Percentiles rank a stretch among this genome's conserved stretches.
phyloP scores from a whole-genome alignment of 2,888 invertebrate species.

The Lasioglossum leucozonium region DNA sequence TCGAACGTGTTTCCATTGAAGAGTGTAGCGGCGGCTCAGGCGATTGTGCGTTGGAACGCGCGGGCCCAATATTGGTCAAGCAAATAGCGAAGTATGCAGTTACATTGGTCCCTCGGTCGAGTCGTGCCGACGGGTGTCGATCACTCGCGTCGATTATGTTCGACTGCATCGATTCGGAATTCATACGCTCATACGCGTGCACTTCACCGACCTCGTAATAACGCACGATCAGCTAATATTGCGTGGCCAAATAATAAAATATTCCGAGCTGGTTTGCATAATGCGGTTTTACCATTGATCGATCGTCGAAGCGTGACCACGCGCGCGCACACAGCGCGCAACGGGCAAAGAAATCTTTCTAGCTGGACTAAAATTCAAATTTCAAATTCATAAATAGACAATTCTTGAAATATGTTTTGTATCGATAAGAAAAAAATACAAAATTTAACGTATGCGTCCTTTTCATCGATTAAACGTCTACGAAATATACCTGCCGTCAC shows the following conservation, averaged over 20 bases:
- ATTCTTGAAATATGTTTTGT: neutral
- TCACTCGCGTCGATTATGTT: conserved; percentile 5
- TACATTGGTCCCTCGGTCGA: conserved; percentile 35
- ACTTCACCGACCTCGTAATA: conserved; percentile 18
- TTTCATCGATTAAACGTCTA: too few relatives aligned
- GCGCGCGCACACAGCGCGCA: neutral
- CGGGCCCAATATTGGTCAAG: conserved; percentile 34
- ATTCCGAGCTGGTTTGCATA: conserved; percentile 23
- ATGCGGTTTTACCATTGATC: conserved; percentile 22
- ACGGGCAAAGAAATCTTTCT: neutral
- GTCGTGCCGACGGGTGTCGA: neutral
- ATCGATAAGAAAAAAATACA: too few relatives aligned
- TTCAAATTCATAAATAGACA: neutral
- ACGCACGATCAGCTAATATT: conserved; percentile 41
- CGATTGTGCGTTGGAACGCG: conserved; percentile 19
- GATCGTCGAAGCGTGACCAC: neutral
- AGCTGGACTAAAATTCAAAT: neutral
- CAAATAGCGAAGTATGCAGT: conserved; percentile 37
- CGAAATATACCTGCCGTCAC: too few relatives aligned
- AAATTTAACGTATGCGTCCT: too few relatives aligned
- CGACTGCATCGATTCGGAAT: neutral
- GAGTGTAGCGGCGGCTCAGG: neutral
- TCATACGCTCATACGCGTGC: neutral
- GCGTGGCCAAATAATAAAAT: conserved; percentile 49
- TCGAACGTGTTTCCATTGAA: neutral